Conservation (phyloP, 2,888 invertebrate species). For the Dicranocentrus wangi region DNA sequence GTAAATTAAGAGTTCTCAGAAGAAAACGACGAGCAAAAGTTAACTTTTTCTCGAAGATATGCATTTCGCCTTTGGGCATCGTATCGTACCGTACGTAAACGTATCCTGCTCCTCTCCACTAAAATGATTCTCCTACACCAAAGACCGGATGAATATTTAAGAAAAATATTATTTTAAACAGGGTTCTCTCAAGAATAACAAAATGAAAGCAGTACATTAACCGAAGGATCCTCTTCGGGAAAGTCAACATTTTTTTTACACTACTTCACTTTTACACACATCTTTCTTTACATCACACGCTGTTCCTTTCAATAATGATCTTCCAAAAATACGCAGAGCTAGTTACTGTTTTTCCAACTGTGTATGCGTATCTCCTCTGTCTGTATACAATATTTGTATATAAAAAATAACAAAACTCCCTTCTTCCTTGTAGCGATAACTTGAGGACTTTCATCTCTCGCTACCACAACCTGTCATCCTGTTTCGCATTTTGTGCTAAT, state of each 20-base stretch:
- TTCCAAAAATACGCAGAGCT: background rate
- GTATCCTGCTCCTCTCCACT: background rate
- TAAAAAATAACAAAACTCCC: background rate
- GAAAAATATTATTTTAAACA: slow-evolving; percentile 18
- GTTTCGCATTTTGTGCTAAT: background rate
- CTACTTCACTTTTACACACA: background rate
- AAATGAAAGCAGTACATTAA: no score
- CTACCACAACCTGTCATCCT: slow-evolving; percentile 37
- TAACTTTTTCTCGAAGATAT: slow-evolving; percentile 10
- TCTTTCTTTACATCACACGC: no score
- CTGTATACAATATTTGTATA: no score
- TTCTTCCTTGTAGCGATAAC: background rate
- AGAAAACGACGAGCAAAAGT: slow-evolving; percentile 33
- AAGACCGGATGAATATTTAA: slow-evolving; percentile 4
- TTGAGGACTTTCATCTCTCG: slow-evolving; percentile 14
- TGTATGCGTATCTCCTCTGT: no score
- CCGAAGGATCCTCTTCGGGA: slow-evolving; percentile 25
- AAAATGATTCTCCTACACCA: background rate
- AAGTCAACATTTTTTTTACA: slow-evolving; percentile 47
- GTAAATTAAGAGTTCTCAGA: slow-evolving; percentile 56
- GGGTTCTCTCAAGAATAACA: no score
- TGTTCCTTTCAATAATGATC: slow-evolving; percentile 25
- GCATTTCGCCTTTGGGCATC: slow-evolving; percentile 46
- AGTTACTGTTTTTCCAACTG: no score
- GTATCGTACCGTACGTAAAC: background rate